These are phyloP conservation scores for Eubasilissa regina DNA, from an alignment of 1,140 invertebrate species.

Conservation along the genomic window DNA sequence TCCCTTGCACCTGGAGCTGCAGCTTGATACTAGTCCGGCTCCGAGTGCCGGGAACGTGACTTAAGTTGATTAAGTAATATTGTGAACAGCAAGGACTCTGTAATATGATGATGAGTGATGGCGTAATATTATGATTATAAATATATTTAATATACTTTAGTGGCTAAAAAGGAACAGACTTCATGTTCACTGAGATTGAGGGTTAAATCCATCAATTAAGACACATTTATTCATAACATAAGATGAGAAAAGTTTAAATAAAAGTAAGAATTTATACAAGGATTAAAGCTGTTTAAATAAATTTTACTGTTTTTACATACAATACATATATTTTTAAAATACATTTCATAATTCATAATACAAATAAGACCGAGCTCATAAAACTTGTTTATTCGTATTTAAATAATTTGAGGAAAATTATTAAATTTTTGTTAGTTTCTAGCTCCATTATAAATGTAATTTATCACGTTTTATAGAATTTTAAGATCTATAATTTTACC, in stretches of 20 bases:
- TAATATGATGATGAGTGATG: too few relatives aligned
- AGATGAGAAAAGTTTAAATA: too few relatives aligned
- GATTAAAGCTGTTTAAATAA: not conserved
- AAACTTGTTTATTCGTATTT: too few relatives aligned
- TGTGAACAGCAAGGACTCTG: too few relatives aligned
- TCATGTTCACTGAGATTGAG: too few relatives aligned
- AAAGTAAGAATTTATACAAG: too few relatives aligned
- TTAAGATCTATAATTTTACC: too few relatives aligned
- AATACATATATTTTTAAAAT: not conserved
- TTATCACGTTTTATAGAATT: not conserved
- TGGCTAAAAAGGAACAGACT: too few relatives aligned
- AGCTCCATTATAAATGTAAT: not conserved
- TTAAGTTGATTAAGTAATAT: not conserved
- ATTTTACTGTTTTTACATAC: not conserved
- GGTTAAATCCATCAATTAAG: not conserved
- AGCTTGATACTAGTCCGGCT: not conserved
- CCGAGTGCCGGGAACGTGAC: not conserved
- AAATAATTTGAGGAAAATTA: too few relatives aligned
- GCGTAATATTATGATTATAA: too few relatives aligned
- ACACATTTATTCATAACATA: not conserved
- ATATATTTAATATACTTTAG: too few relatives aligned
- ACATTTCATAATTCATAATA: not conserved
- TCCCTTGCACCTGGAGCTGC: slow-evolving; percentile 12
- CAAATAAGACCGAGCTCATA: not conserved
- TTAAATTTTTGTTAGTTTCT: not conserved